A percentile compares a stretch with the other conserved stretches of the same genome.
phyloP scores from a whole-genome alignment of 1,140 invertebrate genomes.

The Halotydeus destructor region DNA sequence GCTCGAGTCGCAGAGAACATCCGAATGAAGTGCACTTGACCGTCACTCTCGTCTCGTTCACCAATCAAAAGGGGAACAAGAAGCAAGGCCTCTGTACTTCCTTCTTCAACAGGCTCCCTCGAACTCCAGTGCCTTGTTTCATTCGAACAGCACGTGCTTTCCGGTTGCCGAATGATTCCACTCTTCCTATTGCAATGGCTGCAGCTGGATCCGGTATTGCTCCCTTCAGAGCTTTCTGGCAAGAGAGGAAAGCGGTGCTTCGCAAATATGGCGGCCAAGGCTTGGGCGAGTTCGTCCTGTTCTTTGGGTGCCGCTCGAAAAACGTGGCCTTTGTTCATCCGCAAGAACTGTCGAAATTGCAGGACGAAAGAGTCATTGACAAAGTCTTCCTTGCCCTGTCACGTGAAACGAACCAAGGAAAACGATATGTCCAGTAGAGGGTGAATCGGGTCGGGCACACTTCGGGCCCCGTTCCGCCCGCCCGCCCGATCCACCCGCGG shows the following conservation, averaged over 20 bases:
- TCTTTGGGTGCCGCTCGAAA: slow-evolving; percentile 27
- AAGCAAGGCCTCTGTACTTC: slow-evolving; percentile 24
- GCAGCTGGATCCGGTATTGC: slow-evolving; percentile 16
- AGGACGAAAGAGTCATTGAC: neutral
- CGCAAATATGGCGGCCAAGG: neutral
- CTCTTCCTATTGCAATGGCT: slow-evolving; percentile 11
- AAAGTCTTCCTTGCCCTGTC: neutral
- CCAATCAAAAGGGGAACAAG: slow-evolving; percentile 11
- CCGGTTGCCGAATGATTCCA: slow-evolving; percentile 9
- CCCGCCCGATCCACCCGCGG: no score
- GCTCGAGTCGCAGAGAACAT: slow-evolving; percentile 24
- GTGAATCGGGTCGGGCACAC: no score
- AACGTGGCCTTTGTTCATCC: no score
- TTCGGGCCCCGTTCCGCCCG: no score
- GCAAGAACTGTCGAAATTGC: no score
- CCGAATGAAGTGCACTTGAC: slow-evolving; percentile 25
- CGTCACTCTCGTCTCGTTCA: slow-evolving; percentile 23
- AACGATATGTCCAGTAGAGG: no score
- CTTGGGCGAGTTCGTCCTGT: slow-evolving; percentile 22
- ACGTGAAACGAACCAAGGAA: slow-evolving; percentile 16
- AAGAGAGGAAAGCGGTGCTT: slow-evolving; percentile 6
- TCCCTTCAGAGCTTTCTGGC: slow-evolving; percentile 16
- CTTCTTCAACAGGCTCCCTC: slow-evolving; percentile 21
- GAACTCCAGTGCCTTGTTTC: slow-evolving; percentile 20
- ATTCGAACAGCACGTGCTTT: slow-evolving; percentile 21